Evolutionary conservation across 2,113 vertebrate species (phyloP).

Genomic region (Dermatemys mawii): DNA sequence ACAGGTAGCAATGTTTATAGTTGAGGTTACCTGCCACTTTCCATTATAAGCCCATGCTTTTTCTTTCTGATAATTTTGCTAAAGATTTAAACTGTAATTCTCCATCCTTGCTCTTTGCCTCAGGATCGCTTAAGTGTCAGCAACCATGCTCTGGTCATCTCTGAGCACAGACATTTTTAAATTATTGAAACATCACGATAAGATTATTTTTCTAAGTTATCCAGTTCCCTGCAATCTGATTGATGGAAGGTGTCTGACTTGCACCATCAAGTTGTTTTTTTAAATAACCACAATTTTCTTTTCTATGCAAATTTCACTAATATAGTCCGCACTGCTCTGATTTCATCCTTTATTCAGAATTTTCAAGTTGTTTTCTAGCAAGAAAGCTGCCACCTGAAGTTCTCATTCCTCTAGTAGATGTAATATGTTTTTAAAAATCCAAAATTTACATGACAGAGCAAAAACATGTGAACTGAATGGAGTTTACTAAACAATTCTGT

Average conservation of each 20-base stretch:
- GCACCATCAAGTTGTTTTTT: constrained; percentile 50
- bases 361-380: background rate
- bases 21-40: background rate
- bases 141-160: constrained; percentile 10
- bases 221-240: constrained; percentile 43
- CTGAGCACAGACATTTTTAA: background rate
- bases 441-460: background rate
- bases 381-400: background rate
- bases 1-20: background rate
- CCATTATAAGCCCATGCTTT: background rate
- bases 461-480: background rate
- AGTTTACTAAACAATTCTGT: background rate
- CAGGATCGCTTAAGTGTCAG: background rate
- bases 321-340: constrained; percentile 14
- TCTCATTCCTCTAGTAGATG: background rate
- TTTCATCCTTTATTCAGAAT: constrained; percentile 37
- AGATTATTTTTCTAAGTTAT: constrained; percentile 7
- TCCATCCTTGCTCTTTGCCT: background rate
- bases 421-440: background rate
- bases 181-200: constrained; percentile 17
- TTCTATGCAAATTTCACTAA: constrained; percentile 32
- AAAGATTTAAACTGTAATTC: background rate
- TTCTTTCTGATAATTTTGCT: background rate
- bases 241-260: constrained; percentile 48
- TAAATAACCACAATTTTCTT: constrained; percentile 47